Evolutionary conservation across 2,797 vertebrate genomes (phyloP).

Genomic region (Alca torda): DNA sequence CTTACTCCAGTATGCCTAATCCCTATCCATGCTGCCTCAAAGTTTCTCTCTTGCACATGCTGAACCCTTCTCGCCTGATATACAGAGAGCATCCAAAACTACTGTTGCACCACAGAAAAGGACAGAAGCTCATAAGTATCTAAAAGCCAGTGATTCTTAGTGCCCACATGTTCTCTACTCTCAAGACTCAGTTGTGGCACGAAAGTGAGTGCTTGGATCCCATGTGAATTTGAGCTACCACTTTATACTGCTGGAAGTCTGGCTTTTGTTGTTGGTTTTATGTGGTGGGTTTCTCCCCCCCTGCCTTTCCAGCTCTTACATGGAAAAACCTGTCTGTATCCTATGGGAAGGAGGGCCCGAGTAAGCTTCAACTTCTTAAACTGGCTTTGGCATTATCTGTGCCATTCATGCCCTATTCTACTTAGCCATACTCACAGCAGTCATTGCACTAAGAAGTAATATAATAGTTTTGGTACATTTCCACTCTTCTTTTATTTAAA

Average conservation of each 20-base stretch:
- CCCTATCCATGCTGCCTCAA: neutral
- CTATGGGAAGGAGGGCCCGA: neutral
- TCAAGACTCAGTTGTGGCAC: neutral
- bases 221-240: neutral
- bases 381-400: neutral
- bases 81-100: neutral
- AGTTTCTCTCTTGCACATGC: neutral
- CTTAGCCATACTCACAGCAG: neutral
- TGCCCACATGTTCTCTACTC: neutral
- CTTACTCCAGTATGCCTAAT: neutral
- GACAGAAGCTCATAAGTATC: neutral
- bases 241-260: neutral
- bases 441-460: neutral
- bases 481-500: neutral
- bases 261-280: neutral
- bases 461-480: neutral
- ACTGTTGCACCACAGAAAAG: neutral
- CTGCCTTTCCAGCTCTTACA: neutral
- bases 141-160: neutral
- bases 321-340: neutral
- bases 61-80: neutral
- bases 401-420: neutral
- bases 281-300: accelerated
- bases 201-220: neutral
- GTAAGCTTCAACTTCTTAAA: neutral